phyloP scores from a whole-genome alignment of 2,888 invertebrate species.

The Nomada goodeniana region DNA sequence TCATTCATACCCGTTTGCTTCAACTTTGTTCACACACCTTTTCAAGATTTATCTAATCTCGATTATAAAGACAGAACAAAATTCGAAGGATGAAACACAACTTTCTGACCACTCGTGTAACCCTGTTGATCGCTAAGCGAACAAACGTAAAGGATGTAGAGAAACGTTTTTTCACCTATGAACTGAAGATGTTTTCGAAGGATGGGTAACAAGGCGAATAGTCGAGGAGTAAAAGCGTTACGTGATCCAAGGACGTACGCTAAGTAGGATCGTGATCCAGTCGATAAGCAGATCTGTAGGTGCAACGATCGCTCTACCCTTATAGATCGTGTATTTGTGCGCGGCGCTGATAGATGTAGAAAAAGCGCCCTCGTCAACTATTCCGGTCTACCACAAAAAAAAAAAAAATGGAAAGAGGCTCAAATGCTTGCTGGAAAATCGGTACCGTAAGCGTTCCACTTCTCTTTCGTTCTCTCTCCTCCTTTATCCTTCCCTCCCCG shows the following conservation, averaged over 20 bases:
- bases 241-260: slow-evolving; percentile 80
- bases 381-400: slow-evolving; percentile 44
- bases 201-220: slow-evolving; percentile 65
- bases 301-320: slow-evolving; percentile 73
- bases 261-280: slow-evolving; percentile 77
- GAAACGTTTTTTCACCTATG: background rate
- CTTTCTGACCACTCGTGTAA: background rate
- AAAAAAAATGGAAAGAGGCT: slow-evolving; percentile 42
- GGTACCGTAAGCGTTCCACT: slow-evolving; percentile 83
- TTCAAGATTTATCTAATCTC: background rate
- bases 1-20: background rate
- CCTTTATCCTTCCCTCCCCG: slow-evolving; percentile 19
- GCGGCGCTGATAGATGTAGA: slow-evolving; percentile 42
- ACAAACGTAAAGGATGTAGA: background rate
- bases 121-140: background rate
- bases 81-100: background rate
- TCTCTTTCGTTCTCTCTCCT: slow-evolving; percentile 66
- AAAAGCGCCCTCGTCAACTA: slow-evolving; percentile 38
- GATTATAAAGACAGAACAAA: too few relatives aligned
- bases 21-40: background rate
- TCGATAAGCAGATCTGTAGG: slow-evolving; percentile 71
- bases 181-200: slow-evolving; percentile 26
- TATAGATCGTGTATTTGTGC: slow-evolving; percentile 44
- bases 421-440: slow-evolving; percentile 77
- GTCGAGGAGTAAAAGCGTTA: slow-evolving; percentile 78